Conservation (phyloP, 2,113 vertebrate genomes). For the Dipodomys ordii region DNA sequence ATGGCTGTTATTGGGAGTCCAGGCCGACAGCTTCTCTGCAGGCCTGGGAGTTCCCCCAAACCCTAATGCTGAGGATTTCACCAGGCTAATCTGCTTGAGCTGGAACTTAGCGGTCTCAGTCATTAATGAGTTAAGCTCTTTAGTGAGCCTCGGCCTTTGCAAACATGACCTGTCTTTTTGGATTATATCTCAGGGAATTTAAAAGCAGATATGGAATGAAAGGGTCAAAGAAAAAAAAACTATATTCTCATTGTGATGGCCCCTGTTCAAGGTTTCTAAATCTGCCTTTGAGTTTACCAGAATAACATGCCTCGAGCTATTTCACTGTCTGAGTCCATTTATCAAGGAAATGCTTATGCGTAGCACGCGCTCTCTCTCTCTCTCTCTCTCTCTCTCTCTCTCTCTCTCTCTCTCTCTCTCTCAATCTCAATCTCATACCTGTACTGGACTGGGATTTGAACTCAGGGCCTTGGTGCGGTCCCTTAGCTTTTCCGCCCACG, state of each 20-base stretch:
- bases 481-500: no score
- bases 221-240: background rate
- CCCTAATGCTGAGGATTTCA: slow-evolving; percentile 54
- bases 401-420: no score
- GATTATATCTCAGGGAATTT: slow-evolving; percentile 21
- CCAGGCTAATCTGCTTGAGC: slow-evolving; percentile 82
- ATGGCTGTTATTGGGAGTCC: slow-evolving; percentile 53
- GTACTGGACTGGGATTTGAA: no score
- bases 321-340: background rate
- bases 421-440: no score
- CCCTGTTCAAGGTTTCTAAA: background rate
- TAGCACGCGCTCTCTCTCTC: background rate
- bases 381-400: no score
- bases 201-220: background rate
- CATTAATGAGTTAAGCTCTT: slow-evolving; percentile 84
- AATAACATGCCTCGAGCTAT: background rate
- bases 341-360: background rate
- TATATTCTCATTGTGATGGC: background rate
- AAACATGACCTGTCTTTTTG: slow-evolving; percentile 46
- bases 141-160: slow-evolving; percentile 76
- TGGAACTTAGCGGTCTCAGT: slow-evolving; percentile 75
- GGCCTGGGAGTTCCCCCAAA: slow-evolving; percentile 45
- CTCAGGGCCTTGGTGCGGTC: no score
- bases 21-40: background rate
- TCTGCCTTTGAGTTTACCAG: slow-evolving; percentile 32